phyloP scores from a whole-genome alignment of 1,140 invertebrate genomes.

The Alviniconcha marisindica region DNA sequence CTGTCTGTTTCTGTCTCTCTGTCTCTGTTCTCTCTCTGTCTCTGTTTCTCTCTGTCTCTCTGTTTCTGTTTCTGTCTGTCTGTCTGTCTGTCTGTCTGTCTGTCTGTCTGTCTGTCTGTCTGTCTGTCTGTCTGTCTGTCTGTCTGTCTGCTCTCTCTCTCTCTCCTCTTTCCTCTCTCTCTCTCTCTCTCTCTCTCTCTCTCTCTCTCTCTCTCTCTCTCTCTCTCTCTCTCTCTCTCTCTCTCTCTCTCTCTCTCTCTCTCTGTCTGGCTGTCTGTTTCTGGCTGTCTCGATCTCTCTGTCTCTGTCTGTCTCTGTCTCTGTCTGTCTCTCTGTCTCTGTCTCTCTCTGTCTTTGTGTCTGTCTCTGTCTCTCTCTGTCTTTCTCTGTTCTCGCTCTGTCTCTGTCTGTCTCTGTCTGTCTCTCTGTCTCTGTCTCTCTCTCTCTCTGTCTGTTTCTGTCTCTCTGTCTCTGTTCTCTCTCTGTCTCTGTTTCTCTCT shows the following conservation, averaged over 20 bases:
- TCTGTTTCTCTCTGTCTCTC: background rate
- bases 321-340: background rate
- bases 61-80: background rate
- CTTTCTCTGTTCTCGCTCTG: background rate
- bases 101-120: background rate
- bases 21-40: background rate
- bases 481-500: background rate
- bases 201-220: background rate
- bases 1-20: background rate
- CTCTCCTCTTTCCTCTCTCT: background rate
- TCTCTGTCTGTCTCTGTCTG: background rate
- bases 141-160: too few species aligned
- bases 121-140: background rate
- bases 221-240: background rate
- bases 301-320: background rate
- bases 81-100: background rate
- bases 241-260: background rate
- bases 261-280: background rate
- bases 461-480: background rate
- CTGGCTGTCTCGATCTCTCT: too few species aligned
- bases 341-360: background rate
- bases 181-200: slow-evolving; percentile 13
- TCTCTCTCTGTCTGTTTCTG: background rate
- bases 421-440: background rate
- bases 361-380: background rate